Conservation (phyloP, 2,888 invertebrate species). For the Pheosia gnoma region DNA sequence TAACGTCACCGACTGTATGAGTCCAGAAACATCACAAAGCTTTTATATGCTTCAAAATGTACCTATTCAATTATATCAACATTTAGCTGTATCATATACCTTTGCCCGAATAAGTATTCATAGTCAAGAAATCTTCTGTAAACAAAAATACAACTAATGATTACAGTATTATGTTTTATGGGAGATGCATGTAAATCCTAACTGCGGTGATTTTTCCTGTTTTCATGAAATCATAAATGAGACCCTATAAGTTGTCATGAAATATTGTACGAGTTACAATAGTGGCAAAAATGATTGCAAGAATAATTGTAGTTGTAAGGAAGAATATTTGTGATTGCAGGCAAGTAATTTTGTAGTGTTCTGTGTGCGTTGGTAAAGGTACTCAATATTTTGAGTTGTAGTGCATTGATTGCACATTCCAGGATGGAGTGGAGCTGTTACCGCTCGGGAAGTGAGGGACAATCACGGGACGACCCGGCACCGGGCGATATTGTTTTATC, state of each 20-base stretch:
- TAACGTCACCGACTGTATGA: conserved; percentile 30
- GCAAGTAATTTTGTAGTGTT: conserved; percentile 10
- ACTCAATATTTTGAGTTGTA: conserved; percentile 13
- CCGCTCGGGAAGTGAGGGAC: conserved; percentile 27
- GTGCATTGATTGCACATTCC: conserved; percentile 28
- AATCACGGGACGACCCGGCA: conserved; percentile 26
- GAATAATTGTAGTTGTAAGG: conserved; percentile 11
- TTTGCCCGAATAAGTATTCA: conserved; percentile 5
- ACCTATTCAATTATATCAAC: background rate
- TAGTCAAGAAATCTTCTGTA: conserved; percentile 7
- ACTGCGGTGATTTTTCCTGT: conserved; percentile 34
- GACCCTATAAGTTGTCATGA: background rate
- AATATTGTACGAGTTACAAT: background rate
- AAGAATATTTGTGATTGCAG: conserved; percentile 11
- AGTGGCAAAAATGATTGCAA: background rate
- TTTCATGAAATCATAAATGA: conserved; percentile 7
- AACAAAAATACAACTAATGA: conserved; percentile 11
- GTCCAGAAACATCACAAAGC: conserved; percentile 1
- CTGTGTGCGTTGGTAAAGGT: conserved; percentile 26
- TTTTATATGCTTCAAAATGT: background rate
- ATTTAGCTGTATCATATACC: conserved; percentile 6
- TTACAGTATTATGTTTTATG: conserved; percentile 17
- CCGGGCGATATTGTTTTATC: conserved; percentile 28
- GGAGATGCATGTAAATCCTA: conserved; percentile 7
- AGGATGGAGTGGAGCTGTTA: conserved; percentile 32